phyloP scores from a whole-genome alignment of 2,113 vertebrate species.

The Lagopus leucura region DNA sequence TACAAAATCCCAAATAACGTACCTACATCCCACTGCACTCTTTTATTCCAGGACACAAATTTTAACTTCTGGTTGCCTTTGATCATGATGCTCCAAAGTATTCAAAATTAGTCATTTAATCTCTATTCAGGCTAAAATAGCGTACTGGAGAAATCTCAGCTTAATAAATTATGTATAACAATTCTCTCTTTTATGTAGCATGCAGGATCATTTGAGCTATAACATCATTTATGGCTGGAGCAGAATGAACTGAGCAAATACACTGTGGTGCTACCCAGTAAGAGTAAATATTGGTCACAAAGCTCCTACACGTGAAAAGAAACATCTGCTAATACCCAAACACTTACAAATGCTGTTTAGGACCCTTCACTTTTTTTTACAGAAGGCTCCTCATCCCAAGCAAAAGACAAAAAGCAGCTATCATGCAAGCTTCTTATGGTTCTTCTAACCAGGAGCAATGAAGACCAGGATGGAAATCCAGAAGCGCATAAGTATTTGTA shows the following conservation, averaged over 20 bases:
- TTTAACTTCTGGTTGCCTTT: not conserved
- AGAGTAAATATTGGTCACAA: slow-evolving; percentile 29
- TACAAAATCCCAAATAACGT: not conserved
- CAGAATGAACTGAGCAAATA: slow-evolving; percentile 35
- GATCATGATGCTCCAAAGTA: not conserved
- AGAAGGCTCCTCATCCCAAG: not conserved
- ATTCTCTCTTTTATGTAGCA: slow-evolving; percentile 13
- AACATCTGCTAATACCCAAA: slow-evolving; percentile 42
- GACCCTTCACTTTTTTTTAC: not conserved
- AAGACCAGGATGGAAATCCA: not conserved
- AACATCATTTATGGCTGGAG: slow-evolving; percentile 23
- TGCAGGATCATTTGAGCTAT: not conserved
- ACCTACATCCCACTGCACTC: not conserved
- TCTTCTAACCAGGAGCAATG: not conserved
- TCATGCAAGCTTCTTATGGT: not conserved
- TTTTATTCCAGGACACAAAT: not conserved
- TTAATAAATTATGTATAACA: slow-evolving; percentile 55
- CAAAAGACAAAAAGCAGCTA: not conserved
- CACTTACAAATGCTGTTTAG: not conserved
- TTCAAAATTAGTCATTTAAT: slow-evolving; percentile 46
- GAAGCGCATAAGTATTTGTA: not conserved
- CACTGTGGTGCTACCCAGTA: not conserved
- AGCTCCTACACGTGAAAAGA: not conserved
- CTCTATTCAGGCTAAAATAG: slow-evolving; percentile 48
- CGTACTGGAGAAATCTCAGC: slow-evolving; percentile 47